Conservation (phyloP, 2,113 vertebrate species). For the Phalacrocorax carbo region DNA sequence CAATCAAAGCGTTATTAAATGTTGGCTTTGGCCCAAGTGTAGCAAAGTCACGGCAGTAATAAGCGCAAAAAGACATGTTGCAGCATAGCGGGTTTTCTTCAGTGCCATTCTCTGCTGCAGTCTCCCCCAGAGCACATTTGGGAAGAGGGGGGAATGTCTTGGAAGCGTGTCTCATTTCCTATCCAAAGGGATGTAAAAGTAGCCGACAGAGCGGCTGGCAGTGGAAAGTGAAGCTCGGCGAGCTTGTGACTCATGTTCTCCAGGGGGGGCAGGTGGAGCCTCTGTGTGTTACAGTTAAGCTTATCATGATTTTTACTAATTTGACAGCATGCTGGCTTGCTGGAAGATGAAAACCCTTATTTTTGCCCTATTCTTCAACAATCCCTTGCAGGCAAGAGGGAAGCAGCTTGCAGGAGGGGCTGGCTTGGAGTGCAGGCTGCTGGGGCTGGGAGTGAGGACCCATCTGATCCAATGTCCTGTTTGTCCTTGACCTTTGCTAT, state of each 20-base stretch:
- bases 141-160: not conserved
- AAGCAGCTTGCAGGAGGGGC: not conserved
- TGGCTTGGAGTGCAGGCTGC: not conserved
- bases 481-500: not conserved
- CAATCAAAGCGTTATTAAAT: not conserved
- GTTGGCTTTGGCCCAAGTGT: not conserved
- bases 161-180: not conserved
- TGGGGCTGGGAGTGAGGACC: rapidly evolving
- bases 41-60: not conserved
- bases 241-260: conserved; percentile 47
- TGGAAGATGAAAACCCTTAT: not conserved
- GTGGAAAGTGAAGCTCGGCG: not conserved
- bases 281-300: not conserved
- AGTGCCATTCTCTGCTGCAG: rapidly evolving
- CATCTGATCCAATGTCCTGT: not conserved
- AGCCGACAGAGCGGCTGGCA: not conserved
- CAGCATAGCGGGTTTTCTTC: rapidly evolving
- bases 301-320: not conserved
- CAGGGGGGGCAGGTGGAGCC: conserved; percentile 32
- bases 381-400: not conserved
- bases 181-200: not conserved
- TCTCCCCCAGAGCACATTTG: not conserved
- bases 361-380: not conserved
- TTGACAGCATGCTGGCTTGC: not conserved
- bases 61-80: not conserved